Percentiles rank a stretch among this genome's conserved stretches.
Evolutionary conservation across 2,888 invertebrate species (phyloP).

Genomic region (Beris morrisii): DNA sequence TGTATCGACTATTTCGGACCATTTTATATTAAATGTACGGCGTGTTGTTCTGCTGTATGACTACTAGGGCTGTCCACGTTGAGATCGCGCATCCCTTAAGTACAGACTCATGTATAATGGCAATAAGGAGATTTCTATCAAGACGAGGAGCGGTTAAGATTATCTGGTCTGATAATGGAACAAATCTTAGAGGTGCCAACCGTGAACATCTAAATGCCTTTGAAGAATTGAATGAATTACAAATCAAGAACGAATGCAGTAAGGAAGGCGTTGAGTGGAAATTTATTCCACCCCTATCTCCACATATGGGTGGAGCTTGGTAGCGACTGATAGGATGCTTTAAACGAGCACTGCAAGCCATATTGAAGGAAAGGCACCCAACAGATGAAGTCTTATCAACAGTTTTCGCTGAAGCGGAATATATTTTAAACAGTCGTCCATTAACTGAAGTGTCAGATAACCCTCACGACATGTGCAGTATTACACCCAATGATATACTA

Average conservation of each 20-base stretch:
- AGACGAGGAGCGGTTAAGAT: not conserved
- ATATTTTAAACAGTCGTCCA: conserved; percentile 12
- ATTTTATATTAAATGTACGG: conserved; percentile 11
- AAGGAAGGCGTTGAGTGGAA: conserved; percentile 37
- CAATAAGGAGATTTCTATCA: conserved; percentile 32
- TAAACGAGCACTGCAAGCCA: conserved; percentile 37
- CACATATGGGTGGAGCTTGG: conserved; percentile 33
- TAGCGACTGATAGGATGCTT: conserved; percentile 5
- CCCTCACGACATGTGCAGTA: conserved; percentile 31
- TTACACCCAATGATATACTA: conserved; percentile 27
- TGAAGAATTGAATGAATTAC: conserved; percentile 28
- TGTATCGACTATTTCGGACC: not conserved
- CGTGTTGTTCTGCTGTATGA: conserved; percentile 39
- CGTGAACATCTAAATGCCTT: conserved; percentile 33
- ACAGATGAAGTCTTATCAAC: conserved; percentile 32
- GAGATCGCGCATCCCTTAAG: conserved; percentile 42
- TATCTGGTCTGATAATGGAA: not conserved
- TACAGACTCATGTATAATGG: conserved; percentile 36
- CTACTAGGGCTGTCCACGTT: conserved; percentile 35
- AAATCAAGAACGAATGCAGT: conserved; percentile 9
- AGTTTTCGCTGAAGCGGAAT: conserved; percentile 12
- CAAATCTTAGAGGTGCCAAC: not conserved
- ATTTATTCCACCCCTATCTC: conserved; percentile 41
- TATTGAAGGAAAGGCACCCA: conserved; percentile 38
- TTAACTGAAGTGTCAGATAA: conserved; percentile 31